A percentile compares a stretch with the other conserved stretches of the same genome.
phyloP scores from a whole-genome alignment of 1,140 invertebrate genomes.

The Cepaea nemoralis region DNA sequence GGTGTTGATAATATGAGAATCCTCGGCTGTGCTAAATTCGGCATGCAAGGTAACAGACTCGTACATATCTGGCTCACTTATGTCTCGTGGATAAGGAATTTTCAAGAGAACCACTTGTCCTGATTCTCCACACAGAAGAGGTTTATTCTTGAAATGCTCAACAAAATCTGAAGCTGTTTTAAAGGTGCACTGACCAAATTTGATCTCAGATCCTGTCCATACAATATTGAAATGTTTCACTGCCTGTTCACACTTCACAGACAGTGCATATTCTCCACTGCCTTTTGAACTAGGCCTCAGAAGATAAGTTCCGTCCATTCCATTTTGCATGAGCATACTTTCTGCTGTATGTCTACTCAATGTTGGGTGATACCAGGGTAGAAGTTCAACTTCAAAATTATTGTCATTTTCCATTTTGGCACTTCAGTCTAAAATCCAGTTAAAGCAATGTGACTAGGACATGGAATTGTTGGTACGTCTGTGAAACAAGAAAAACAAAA shows the following conservation, averaged over 20 bases:
- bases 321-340: conserved; percentile 67
- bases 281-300: conserved; percentile 62
- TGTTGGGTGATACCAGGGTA: conserved; percentile 63
- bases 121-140: conserved; percentile 65
- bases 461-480: not conserved
- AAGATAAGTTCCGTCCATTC: conserved; percentile 64
- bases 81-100: conserved; percentile 61
- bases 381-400: conserved; percentile 40
- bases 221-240: conserved; percentile 66
- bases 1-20: conserved; percentile 39
- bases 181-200: conserved; percentile 65
- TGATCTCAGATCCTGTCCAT: conserved; percentile 53
- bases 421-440: not conserved
- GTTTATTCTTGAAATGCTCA: conserved; percentile 66
- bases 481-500: too few species aligned
- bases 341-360: conserved; percentile 64
- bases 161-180: conserved; percentile 55
- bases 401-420: conserved; percentile 19
- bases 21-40: conserved; percentile 57
- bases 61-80: conserved; percentile 64
- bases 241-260: conserved; percentile 66
- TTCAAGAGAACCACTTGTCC: conserved; percentile 50
- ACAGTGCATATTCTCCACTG: conserved; percentile 62
- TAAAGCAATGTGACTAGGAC: not conserved
- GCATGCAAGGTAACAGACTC: conserved; percentile 65